These are phyloP conservation scores for Papilio dardanus DNA, from an alignment of 1,140 invertebrate genomes.

Conservation along the genomic window DNA sequence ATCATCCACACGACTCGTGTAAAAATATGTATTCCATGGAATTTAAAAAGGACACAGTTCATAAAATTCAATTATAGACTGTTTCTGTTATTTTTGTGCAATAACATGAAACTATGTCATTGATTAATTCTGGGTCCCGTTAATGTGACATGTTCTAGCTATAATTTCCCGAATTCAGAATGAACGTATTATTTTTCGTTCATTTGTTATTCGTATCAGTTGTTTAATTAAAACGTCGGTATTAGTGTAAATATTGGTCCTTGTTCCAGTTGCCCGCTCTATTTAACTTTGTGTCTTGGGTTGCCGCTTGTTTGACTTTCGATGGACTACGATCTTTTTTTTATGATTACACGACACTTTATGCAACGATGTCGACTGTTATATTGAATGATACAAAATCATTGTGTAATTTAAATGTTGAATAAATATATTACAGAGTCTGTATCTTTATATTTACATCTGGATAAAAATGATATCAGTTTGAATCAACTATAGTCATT, in stretches of 20 bases:
- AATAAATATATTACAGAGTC: too few species aligned
- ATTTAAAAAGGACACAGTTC: too few species aligned
- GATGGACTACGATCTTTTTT: constrained; percentile 24
- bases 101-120: too few species aligned
- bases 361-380: background rate
- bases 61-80: too few species aligned
- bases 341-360: constrained; percentile 20
- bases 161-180: background rate
- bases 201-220: constrained; percentile 33
- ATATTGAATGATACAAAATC: background rate
- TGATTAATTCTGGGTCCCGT: too few species aligned
- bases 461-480: too few species aligned
- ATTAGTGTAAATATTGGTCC: constrained; percentile 51
- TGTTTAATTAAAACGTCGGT: constrained; percentile 44
- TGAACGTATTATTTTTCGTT: constrained; percentile 14
- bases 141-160: too few species aligned
- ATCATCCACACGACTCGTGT: background rate
- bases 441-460: too few species aligned
- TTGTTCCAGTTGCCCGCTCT: constrained; percentile 49
- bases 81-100: too few species aligned
- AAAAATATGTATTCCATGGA: too few species aligned
- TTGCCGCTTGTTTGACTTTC: constrained; percentile 25
- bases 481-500: too few species aligned
- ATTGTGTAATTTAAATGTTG: background rate
- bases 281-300: constrained; percentile 39